Evolutionary conservation across 2,113 vertebrate species (phyloP).

Genomic region (Bos javanicus): DNA sequence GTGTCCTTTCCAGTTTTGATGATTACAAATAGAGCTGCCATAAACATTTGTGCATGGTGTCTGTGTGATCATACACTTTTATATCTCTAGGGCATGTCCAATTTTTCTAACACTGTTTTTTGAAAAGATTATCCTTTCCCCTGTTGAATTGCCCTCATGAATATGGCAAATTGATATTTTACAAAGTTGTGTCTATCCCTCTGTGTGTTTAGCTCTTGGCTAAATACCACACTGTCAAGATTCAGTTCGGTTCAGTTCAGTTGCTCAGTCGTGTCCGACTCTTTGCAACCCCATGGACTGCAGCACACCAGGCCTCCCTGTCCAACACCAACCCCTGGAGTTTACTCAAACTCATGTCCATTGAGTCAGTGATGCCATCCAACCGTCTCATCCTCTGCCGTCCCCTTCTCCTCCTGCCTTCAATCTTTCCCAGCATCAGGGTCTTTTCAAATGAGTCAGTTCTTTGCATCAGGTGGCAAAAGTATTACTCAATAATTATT

Average conservation of each 20-base stretch:
- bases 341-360: neutral
- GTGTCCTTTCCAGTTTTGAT: neutral
- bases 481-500: neutral
- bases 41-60: neutral
- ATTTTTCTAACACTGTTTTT: neutral
- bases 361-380: neutral
- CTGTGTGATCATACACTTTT: neutral
- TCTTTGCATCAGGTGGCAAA: neutral
- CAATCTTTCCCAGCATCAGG: neutral
- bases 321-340: neutral
- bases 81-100: neutral
- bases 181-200: neutral
- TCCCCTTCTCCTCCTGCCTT: neutral
- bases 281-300: neutral
- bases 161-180: neutral
- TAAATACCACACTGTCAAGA: neutral
- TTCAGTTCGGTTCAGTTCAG: neutral
- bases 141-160: neutral
- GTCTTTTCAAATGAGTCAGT: neutral
- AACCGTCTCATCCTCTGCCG: rapidly evolving
- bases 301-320: neutral
- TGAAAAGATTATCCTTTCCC: neutral
- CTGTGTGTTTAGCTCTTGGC: neutral
- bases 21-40: neutral
- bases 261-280: rapidly evolving